Evolutionary conservation across 2,888 invertebrate genomes (phyloP).

Genomic region (Acanthococcus lagerstroemiae): DNA sequence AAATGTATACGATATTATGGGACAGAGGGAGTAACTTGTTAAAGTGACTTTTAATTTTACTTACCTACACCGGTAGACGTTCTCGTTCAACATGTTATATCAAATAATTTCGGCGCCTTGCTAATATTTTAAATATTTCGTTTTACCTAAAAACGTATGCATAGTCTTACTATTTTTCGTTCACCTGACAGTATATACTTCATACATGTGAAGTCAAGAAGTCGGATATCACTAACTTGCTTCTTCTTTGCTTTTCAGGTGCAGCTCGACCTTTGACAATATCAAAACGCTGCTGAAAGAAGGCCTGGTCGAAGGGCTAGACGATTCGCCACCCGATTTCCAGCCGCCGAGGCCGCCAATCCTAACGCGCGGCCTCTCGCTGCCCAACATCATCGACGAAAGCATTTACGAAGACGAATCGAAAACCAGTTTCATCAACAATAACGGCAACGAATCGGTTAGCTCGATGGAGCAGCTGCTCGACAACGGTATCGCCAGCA

Average conservation of each 20-base stretch:
- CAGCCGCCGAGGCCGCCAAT: conserved; percentile 52
- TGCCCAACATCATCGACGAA: conserved; percentile 49
- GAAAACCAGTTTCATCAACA: conserved; percentile 30
- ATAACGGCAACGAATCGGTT: conserved; percentile 12
- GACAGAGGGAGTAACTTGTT: too few relatives aligned
- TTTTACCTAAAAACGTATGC: too few relatives aligned
- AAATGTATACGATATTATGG: too few relatives aligned
- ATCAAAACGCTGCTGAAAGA: conserved; percentile 63
- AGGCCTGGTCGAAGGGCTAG: conserved; percentile 50
- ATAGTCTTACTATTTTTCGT: too few relatives aligned
- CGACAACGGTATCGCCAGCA: not conserved
- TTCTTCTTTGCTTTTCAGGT: conserved; percentile 41
- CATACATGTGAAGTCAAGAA: too few relatives aligned
- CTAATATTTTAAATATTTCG: too few relatives aligned
- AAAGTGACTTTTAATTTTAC: too few relatives aligned
- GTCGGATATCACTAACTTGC: too few relatives aligned
- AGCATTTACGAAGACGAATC: conserved; percentile 28
- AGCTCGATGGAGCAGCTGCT: conserved; percentile 14
- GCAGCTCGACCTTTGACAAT: conserved; percentile 67
- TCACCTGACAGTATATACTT: too few relatives aligned
- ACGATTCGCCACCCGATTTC: conserved; percentile 49
- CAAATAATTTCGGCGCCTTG: too few relatives aligned
- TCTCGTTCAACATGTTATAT: too few relatives aligned
- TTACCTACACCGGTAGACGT: too few relatives aligned
- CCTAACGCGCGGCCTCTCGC: conserved; percentile 57